These are phyloP conservation scores for Leptodactylus fallax DNA, from an alignment of 2,797 vertebrate species.

Conservation along the genomic window DNA sequence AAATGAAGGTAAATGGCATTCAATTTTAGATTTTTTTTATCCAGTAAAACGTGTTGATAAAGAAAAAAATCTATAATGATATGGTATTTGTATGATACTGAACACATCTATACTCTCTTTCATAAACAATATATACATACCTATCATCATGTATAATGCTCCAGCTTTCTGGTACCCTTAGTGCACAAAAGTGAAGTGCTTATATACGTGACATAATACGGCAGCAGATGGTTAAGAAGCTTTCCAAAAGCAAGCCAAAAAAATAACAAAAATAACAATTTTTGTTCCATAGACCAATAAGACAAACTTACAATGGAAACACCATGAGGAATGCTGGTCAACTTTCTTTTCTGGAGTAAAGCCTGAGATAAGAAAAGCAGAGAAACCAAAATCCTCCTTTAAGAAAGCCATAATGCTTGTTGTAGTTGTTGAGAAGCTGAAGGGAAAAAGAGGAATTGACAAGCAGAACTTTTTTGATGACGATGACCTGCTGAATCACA, in stretches of 20 bases:
- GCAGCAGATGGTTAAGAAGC: neutral
- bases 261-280: neutral
- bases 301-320: neutral
- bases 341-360: slow-evolving; percentile 49
- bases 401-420: slow-evolving; percentile 37
- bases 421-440: slow-evolving; percentile 65
- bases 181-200: too few species aligned
- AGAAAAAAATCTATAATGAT: too few species aligned
- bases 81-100: neutral
- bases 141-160: neutral
- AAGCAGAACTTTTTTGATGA: slow-evolving; percentile 22
- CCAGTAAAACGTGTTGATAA: neutral
- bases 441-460: accelerated
- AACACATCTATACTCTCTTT: neutral
- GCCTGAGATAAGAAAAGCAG: slow-evolving; percentile 43
- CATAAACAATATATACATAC: neutral
- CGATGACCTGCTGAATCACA: slow-evolving; percentile 60
- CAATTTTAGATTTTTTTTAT: neutral
- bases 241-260: neutral
- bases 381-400: slow-evolving; percentile 7
- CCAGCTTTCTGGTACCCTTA: too few species aligned
- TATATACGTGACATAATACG: neutral
- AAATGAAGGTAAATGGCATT: neutral
- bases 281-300: slow-evolving; percentile 15
- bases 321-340: neutral